Evolutionary conservation across 2,888 invertebrate species (phyloP).

Genomic region (Yponomeuta cagnagella): DNA sequence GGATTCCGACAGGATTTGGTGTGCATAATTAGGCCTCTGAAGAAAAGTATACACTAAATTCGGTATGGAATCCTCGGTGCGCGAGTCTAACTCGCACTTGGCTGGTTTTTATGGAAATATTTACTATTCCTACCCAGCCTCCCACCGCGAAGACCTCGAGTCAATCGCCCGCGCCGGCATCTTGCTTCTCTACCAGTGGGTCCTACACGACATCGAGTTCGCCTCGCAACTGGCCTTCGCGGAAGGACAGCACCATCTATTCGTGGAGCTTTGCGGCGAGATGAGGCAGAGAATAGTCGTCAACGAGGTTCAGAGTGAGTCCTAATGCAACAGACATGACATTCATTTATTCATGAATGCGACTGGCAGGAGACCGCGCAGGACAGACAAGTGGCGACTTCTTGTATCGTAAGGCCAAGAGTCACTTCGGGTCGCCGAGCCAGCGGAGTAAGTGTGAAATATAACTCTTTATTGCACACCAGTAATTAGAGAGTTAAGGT

Average conservation of each 20-base stretch:
- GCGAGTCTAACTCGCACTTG: neutral
- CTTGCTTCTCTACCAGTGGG: constrained; percentile 34
- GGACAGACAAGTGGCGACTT: no score
- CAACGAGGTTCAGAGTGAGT: constrained; percentile 27
- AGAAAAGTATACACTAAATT: no score
- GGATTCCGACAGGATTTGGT: no score
- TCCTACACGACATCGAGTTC: constrained; percentile 36
- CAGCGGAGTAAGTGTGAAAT: no score
- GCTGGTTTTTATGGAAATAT: neutral
- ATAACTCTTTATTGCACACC: no score
- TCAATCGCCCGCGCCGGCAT: constrained; percentile 42
- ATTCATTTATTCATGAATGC: no score
- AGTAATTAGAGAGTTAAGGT: no score
- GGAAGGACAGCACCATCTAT: constrained; percentile 42
- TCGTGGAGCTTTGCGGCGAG: constrained; percentile 36
- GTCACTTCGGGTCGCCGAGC: no score
- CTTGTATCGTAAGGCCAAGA: no score
- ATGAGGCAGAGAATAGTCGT: constrained; percentile 27
- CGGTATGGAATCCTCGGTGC: neutral
- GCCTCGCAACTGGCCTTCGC: constrained; percentile 32
- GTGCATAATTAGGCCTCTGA: no score
- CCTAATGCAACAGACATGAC: no score
- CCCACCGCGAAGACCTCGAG: constrained; percentile 21
- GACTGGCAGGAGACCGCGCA: no score
- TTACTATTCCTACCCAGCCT: neutral